Percentiles rank a stretch among this genome's conserved stretches.
phyloP scores from a whole-genome alignment of 2,888 invertebrate genomes.

The Hyposoter dolosus region DNA sequence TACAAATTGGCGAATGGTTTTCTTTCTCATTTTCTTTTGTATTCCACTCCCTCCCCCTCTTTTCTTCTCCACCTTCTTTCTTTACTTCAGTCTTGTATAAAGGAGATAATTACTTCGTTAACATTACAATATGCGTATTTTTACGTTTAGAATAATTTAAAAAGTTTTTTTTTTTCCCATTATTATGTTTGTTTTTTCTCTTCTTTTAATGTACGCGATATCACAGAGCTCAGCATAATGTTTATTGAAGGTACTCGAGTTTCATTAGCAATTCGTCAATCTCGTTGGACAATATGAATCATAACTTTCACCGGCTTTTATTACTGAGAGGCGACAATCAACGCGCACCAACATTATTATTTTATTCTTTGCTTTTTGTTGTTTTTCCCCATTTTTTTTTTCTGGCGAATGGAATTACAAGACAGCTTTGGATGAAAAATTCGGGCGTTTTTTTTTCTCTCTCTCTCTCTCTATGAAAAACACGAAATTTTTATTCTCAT shows the following conservation, averaged over 20 bases:
- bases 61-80: constrained; percentile 22
- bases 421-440: constrained; percentile 57
- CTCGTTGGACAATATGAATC: constrained; percentile 66
- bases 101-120: constrained; percentile 80
- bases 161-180: constrained; percentile 68
- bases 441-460: constrained; percentile 38
- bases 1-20: constrained; percentile 70
- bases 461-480: neutral
- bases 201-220: constrained; percentile 82
- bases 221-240: constrained; percentile 83
- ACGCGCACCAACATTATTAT: constrained; percentile 68
- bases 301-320: constrained; percentile 69
- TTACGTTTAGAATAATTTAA: constrained; percentile 77
- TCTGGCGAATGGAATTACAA: constrained; percentile 66
- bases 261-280: constrained; percentile 67
- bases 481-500: constrained; percentile 40
- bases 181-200: constrained; percentile 47
- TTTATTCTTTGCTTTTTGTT: constrained; percentile 23
- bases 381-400: constrained; percentile 36
- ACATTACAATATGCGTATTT: constrained; percentile 82
- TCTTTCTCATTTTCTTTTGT: constrained; percentile 26
- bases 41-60: constrained; percentile 1
- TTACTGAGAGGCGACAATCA: constrained; percentile 76
- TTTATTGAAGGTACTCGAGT: constrained; percentile 72
- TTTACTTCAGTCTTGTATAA: constrained; percentile 75